Evolutionary conservation across 2,113 vertebrate genomes (phyloP), one percentile per base, ranked within the genome.

Genomic region (Pristiophorus japonicus): DNA sequence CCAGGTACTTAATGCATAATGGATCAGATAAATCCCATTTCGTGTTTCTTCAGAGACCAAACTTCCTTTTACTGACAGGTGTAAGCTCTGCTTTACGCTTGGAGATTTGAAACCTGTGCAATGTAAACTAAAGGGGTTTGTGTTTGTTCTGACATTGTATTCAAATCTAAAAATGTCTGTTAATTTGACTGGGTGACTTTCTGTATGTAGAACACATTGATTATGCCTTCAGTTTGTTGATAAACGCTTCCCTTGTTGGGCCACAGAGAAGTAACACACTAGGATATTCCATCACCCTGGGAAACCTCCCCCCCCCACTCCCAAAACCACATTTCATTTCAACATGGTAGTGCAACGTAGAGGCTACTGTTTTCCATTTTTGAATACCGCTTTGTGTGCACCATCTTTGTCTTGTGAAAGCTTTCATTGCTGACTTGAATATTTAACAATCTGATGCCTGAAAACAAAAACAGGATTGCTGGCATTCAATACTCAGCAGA

Each of bases 1-100:
- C 98, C 98, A 98, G 99, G 99, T 99, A 97, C 95, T 0, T 4
- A 95, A 22, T 93, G 16, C 62, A 63, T 27, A 91, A 62, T 91
- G 59, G 24, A 45, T 20, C 85, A 88, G 27, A 88, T 92, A n/a
- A 92, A 92, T 51, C 10, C 24, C 62, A 73, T 38, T 92, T 63
- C 10, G 4, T 4, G 45, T 94, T 45, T 51, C 12, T 47, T 70
- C 45, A 51, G 22, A 70, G 14, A 51, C 1, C 45, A 70, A 45
- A 4, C 42, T 51, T 70, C 24, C 38, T 27, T 73, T 45, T 18
- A 47, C 30, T 94, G 16, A 47, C 22, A 12, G 51, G 45, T 34
- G 14, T 63, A n/a, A 92, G 16, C 51, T 63, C 34, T 38, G 59
- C 59, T 27, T 92, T 4, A 7, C 65, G 1, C 73, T 67, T 67